Conservation (phyloP, 2,888 invertebrate genomes). For the Apocheima hispidaria region DNA sequence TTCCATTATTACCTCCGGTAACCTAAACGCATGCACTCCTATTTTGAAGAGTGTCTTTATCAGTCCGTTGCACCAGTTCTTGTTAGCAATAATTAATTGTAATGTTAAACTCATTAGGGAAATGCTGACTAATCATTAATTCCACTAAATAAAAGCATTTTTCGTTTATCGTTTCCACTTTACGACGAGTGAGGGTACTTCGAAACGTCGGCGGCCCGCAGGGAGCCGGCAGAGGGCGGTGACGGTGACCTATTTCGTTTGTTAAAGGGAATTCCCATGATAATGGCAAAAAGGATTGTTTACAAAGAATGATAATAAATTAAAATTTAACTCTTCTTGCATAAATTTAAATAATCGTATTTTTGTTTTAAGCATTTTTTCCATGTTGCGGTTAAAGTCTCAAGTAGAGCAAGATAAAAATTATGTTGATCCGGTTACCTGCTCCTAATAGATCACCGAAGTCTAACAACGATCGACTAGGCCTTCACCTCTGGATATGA, state of each 20-base stretch:
- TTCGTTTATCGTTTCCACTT: neutral
- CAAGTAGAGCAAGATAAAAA: too few relatives aligned
- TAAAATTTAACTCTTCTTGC: too few relatives aligned
- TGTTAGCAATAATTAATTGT: neutral
- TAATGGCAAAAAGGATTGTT: constrained; percentile 1
- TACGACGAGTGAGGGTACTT: neutral
- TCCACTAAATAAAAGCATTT: neutral
- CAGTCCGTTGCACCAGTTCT: neutral
- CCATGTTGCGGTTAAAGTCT: too few relatives aligned
- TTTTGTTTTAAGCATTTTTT: too few relatives aligned
- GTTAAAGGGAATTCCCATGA: constrained; percentile 1
- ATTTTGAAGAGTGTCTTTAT: too few relatives aligned
- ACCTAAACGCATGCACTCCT: too few relatives aligned
- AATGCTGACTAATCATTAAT: neutral
- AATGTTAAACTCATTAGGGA: neutral
- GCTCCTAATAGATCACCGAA: too few relatives aligned
- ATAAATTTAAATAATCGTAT: too few relatives aligned
- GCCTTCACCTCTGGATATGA: too few relatives aligned
- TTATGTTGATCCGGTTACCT: too few relatives aligned
- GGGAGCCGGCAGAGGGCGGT: neutral
- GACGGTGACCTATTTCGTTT: neutral
- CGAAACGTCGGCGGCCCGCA: neutral
- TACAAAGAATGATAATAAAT: constrained; percentile 1
- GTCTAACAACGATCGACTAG: too few relatives aligned
- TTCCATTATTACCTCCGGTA: too few relatives aligned